Conservation (phyloP, 2,113 vertebrate genomes). For the Athene noctua region DNA sequence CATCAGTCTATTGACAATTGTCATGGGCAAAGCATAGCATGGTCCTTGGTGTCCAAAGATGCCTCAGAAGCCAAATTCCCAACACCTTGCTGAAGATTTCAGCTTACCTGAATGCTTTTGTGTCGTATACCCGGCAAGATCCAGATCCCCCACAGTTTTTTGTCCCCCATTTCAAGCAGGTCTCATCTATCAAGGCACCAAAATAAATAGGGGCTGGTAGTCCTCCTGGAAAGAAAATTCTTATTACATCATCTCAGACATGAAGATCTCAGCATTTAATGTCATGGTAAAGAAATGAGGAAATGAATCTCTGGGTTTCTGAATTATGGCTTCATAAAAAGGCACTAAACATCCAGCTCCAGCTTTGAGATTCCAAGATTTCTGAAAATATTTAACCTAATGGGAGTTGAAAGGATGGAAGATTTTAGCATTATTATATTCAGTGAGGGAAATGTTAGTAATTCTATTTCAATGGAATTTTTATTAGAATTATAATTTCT, state of each 20-base stretch:
- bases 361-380: not conserved
- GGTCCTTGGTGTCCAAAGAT: not conserved
- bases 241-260: not conserved
- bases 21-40: not conserved
- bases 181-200: conserved; percentile 88
- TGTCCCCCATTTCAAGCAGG: conserved; percentile 92
- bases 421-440: not conserved
- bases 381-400: not conserved
- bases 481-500: not conserved
- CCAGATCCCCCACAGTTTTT: conserved; percentile 84
- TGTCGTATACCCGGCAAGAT: conserved; percentile 88
- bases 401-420: not conserved
- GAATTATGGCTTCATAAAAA: not conserved
- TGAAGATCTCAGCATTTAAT: not conserved
- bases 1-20: not conserved
- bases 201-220: conserved; percentile 95
- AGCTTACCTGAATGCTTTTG: conserved; percentile 84
- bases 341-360: not conserved
- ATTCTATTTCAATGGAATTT: not conserved
- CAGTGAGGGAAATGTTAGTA: not conserved
- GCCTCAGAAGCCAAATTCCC: not conserved
- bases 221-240: conserved; percentile 82
- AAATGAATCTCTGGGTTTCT: conserved; percentile 62
- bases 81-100: not conserved
- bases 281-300: not conserved